Base-by-base conservation (phyloP, 2,888 invertebrate genomes). In the Punctoribates punctum region DNA sequence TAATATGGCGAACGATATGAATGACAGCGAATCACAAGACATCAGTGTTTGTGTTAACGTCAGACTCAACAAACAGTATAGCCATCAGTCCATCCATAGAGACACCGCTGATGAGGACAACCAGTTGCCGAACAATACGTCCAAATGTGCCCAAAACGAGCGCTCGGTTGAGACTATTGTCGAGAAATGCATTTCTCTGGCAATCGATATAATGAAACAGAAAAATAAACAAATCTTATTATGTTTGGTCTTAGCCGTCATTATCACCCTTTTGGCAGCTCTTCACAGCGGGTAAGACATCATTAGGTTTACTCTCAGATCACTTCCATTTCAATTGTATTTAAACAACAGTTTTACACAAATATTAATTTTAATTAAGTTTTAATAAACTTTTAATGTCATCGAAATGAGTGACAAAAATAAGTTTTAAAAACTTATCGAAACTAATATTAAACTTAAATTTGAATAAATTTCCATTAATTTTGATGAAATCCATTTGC, bases 1-100 rank as follows among this genome's bases (percentile, higher is more conserved):
- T 67, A 67, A 67, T 67, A 67, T 67, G 65, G 65, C 34, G 34
- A 67, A 67, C 13, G 65, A 67, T n/a, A 34, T 62, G 62, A 62
- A 62, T 62, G 65, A 1, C n/a, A 38, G 27, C 60, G 29, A 60
- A 15, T 60, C 60, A 29, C 27, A 67, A 5, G 65, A 67, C 9
- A 67, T 67, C 2, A 67, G 65, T 67, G 20, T 67, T 67, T 38
- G 65, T 67, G 65, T 67, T 34, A 67, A 34, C 15, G 38, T 67
- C 20, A 67, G 65, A 38, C 65, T 20, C 20, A 38, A 38, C 65
- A n/a, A 38, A 38, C 65, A 34, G 20, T 67, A 34, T 8, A 67
- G 0, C 20, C 2, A 67, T 54, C 65, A 34, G 20, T 67, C n/a
- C 11, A 67, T 8, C 20, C 2, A 67, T 54, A 23, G 23, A n/a